Evolutionary conservation across 30 jellyfish, hydroid and myxozoan species (phyloP).

Genomic region (Cassiopea xamachana): DNA sequence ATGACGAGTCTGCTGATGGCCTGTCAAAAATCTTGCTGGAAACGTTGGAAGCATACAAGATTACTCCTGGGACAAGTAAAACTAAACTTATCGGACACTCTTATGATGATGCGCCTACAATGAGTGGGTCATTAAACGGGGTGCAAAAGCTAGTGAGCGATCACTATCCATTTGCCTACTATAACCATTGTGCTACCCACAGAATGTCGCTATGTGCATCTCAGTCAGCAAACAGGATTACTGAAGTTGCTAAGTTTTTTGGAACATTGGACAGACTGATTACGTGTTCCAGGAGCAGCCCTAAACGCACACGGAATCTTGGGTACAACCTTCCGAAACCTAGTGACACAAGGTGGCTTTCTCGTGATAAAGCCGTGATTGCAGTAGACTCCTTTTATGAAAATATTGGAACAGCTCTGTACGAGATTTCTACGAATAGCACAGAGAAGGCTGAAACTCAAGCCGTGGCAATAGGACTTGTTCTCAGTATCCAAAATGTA

Average conservation of each 20-base stretch:
- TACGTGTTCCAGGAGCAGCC: too few relatives aligned
- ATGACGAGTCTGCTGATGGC: conserved; percentile 59
- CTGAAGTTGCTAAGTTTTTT: conserved; percentile 16
- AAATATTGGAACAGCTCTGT: conserved; percentile 1
- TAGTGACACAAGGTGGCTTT: conserved; percentile 32
- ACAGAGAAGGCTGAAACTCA: neutral
- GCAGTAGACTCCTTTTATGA: neutral
- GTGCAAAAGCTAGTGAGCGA: conserved; percentile 19
- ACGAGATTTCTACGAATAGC: neutral
- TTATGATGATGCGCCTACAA: conserved; percentile 56
- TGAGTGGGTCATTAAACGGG: conserved; percentile 50
- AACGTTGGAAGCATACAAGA: conserved; percentile 6
- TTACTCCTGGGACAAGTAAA: conserved; percentile 7
- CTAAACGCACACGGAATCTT: too few relatives aligned
- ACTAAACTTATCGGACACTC: conserved; percentile 46
- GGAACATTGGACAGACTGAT: neutral
- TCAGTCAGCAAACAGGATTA: conserved; percentile 14
- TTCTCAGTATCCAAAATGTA: neutral
- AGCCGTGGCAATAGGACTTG: too few relatives aligned
- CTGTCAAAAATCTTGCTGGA: conserved; percentile 19
- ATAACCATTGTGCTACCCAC: conserved; percentile 50
- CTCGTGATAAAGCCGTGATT: too few relatives aligned
- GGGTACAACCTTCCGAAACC: conserved; percentile 25
- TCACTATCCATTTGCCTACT: conserved; percentile 29
- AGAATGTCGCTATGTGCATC: conserved; percentile 14